A percentile compares a stretch with the other conserved stretches of the same genome.
Conservation (phyloP, 2,113 vertebrate genomes). For the Sander lucioperca region DNA sequence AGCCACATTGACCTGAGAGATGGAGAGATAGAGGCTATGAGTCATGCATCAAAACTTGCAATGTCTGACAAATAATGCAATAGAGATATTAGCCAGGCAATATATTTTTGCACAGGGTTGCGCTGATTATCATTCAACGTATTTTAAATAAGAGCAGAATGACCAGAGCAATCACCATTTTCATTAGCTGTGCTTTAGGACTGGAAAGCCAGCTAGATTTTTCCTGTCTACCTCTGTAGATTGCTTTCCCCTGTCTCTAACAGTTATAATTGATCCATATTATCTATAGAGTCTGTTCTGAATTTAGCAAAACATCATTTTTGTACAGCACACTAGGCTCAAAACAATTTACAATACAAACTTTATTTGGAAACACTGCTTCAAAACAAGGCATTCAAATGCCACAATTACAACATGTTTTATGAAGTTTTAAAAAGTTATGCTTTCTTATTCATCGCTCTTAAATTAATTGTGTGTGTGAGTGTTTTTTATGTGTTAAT, state of each 20-base stretch:
- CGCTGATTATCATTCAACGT: neutral
- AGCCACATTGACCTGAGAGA: constrained; percentile 75
- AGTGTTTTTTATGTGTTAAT: constrained; percentile 2
- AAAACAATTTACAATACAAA: constrained; percentile 30
- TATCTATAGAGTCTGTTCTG: neutral
- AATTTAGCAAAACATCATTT: constrained; percentile 1
- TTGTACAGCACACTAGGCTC: neutral
- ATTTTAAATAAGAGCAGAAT: neutral
- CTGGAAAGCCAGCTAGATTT: neutral
- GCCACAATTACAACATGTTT: constrained; percentile 20
- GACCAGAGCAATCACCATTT: neutral
- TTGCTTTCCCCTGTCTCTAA: neutral
- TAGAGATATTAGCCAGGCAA: neutral
- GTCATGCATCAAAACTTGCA: neutral
- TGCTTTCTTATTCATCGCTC: constrained; percentile 1
- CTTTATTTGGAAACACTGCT: constrained; percentile 46
- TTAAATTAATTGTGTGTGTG: neutral
- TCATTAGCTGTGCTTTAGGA: neutral
- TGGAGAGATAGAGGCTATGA: constrained; percentile 7
- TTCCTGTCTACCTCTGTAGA: neutral
- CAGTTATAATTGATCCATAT: neutral
- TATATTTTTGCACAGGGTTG: neutral
- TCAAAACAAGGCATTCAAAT: constrained; percentile 12
- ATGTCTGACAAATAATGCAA: constrained; percentile 23
- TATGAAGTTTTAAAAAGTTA: neutral